A percentile compares a stretch with the other conserved stretches of the same genome.
phyloP scores from a whole-genome alignment of 2,888 invertebrate genomes.

The Acanthosepion pharaonis region DNA sequence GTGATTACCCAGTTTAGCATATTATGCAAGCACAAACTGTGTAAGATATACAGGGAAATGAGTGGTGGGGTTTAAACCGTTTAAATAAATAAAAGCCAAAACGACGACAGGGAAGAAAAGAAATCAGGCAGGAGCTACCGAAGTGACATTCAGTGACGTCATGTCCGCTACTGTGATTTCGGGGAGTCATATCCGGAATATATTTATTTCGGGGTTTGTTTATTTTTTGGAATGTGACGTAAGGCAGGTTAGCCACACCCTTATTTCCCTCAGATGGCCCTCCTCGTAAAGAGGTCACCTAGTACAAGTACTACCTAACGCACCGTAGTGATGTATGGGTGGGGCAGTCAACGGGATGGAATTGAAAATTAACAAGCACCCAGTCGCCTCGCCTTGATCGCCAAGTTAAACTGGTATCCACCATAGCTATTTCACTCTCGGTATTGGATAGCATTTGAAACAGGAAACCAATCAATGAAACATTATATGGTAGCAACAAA shows the following conservation, averaged over 20 bases:
- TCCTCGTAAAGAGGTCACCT: not conserved
- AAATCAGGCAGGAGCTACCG: not conserved
- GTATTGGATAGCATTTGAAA: not conserved
- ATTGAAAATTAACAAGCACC: not conserved
- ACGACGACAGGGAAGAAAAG: not conserved
- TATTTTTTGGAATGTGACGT: constrained; percentile 22
- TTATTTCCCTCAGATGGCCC: not conserved
- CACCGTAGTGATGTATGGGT: not conserved
- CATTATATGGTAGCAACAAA: not conserved
- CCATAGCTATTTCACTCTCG: not conserved
- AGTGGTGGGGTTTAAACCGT: no score
- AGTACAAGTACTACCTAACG: constrained; percentile 33
- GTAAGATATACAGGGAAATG: no score
- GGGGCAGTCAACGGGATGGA: not conserved
- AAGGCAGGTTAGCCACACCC: not conserved
- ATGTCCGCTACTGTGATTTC: not conserved
- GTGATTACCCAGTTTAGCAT: no score
- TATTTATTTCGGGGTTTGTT: not conserved
- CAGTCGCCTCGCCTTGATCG: not conserved
- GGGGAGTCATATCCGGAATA: constrained; percentile 33
- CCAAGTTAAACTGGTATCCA: not conserved
- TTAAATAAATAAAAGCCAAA: not conserved
- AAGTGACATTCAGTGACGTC: not conserved
- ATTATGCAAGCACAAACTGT: no score
- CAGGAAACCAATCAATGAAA: not conserved